Conservation (phyloP, 2,888 invertebrate genomes). For the Atethmia centrago region DNA sequence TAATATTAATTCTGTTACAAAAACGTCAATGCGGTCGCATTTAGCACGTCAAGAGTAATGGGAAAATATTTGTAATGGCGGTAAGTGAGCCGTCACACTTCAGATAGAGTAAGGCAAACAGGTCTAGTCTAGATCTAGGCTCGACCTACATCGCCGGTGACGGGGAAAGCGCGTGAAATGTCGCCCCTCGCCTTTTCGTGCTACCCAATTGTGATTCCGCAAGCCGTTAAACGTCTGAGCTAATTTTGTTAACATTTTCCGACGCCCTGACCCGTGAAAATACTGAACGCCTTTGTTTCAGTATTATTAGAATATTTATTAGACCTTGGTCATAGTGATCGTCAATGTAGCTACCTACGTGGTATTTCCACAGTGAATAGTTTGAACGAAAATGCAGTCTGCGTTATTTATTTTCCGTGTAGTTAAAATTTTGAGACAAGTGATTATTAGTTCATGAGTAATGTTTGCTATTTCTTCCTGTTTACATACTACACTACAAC, state of each 20-base stretch:
- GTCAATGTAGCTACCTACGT: conserved; percentile 6
- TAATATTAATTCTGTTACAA: conserved; percentile 27
- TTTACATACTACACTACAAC: conserved; percentile 27
- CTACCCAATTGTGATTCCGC: conserved; percentile 73
- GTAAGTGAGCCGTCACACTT: conserved; percentile 67
- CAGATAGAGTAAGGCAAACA: conserved; percentile 64
- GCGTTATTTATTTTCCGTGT: conserved; percentile 36
- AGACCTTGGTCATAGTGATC: conserved; percentile 36
- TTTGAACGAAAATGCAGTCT: conserved; percentile 31
- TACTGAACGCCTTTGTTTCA: conserved; percentile 61
- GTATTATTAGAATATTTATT: conserved; percentile 57
- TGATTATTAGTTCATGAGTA: conserved; percentile 28
- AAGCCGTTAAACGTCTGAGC: conserved; percentile 72
- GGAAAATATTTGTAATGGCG: conserved; percentile 50
- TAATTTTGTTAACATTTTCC: conserved; percentile 74
- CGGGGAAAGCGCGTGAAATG: conserved; percentile 76
- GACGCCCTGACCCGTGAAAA: conserved; percentile 68
- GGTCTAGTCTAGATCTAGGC: conserved; percentile 72
- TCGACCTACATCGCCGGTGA: conserved; percentile 78
- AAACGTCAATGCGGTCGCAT: conserved; percentile 33
- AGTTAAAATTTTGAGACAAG: conserved; percentile 21
- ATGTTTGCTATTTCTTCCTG: conserved; percentile 42
- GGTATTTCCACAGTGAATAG: conserved; percentile 36
- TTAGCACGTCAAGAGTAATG: conserved; percentile 37
- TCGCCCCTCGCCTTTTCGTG: conserved; percentile 73